These are phyloP conservation scores for Montipora capitata DNA, from an alignment of 92 coral and sea anemone genomes.

Conservation along the genomic window DNA sequence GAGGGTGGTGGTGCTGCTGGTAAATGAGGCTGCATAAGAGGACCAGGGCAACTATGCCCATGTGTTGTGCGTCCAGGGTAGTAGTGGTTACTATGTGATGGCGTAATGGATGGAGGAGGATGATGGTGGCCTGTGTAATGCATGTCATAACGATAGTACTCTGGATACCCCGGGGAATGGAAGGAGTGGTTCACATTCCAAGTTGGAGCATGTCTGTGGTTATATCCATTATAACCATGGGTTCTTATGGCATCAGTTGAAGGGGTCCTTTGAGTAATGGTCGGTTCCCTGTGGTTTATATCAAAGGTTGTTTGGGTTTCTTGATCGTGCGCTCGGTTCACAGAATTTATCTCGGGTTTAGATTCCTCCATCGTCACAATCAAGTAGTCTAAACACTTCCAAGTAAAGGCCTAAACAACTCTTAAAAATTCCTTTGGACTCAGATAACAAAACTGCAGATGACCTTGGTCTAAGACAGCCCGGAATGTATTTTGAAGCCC, in stretches of 20 bases:
- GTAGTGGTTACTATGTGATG: constrained; percentile 72
- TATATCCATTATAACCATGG: constrained; percentile 44
- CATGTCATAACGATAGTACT: constrained; percentile 79
- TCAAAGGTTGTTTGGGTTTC: constrained; percentile 96
- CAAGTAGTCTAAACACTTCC: constrained; percentile 9
- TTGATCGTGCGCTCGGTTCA: constrained; percentile 84
- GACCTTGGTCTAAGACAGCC: not conserved
- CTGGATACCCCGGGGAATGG: constrained; percentile 68
- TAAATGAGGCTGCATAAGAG: constrained; percentile 59
- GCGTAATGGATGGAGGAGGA: constrained; percentile 72
- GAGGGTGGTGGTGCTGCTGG: constrained; percentile 41
- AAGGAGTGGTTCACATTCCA: constrained; percentile 75
- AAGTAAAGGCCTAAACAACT: not conserved
- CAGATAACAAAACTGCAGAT: not conserved
- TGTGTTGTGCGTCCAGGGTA: constrained; percentile 79
- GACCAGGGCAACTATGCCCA: constrained; percentile 84
- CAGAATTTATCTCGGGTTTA: constrained; percentile 64
- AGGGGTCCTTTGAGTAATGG: constrained; percentile 42
- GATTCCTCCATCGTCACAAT: constrained; percentile 71
- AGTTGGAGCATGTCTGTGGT: constrained; percentile 60
- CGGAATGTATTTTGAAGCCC: not conserved
- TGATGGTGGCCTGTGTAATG: constrained; percentile 71
- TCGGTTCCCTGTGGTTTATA: constrained; percentile 68
- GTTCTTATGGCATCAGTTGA: constrained; percentile 47
- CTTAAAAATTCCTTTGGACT: not conserved